These are phyloP conservation scores for Pseudorhombus dupliciocellatus DNA, from an alignment of 2,113 vertebrate genomes.

Conservation along the genomic window DNA sequence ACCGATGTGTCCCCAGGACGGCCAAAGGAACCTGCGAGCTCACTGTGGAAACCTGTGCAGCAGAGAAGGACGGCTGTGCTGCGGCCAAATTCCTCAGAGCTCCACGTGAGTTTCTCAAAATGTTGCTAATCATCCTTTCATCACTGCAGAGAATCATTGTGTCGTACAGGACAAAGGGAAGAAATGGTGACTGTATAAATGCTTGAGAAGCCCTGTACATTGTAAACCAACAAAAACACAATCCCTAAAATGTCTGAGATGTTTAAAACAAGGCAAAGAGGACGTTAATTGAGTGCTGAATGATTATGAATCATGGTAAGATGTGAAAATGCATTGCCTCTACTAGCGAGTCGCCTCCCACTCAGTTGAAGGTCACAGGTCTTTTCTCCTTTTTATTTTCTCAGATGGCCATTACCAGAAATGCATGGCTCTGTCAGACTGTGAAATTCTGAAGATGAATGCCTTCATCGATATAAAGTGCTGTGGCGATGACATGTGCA, in stretches of 20 bases:
- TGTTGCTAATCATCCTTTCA: background rate
- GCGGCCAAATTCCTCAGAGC: constrained; percentile 60
- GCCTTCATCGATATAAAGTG: constrained; percentile 73
- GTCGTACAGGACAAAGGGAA: no score
- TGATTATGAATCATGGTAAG: background rate
- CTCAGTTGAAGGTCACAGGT: no score
- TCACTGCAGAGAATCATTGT: background rate
- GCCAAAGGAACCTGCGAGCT: constrained; percentile 64
- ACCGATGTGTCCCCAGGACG: constrained; percentile 59
- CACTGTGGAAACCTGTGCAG: constrained; percentile 58
- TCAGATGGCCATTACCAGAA: constrained; percentile 76
- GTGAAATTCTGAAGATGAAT: constrained; percentile 68
- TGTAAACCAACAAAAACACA: no score
- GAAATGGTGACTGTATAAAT: no score
- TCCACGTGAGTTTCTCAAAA: constrained; percentile 68
- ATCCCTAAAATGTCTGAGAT: no score
- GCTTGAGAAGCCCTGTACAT: no score
- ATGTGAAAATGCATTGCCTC: background rate
- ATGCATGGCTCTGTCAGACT: constrained; percentile 75
- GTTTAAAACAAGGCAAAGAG: no score
- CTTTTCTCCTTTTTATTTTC: background rate
- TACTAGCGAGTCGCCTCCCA: no score
- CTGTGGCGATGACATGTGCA: constrained; percentile 75
- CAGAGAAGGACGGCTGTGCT: constrained; percentile 69
- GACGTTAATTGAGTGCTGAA: background rate